These are phyloP conservation scores for Luperina nickerlii DNA, from an alignment of 2,888 invertebrate species.

Conservation along the genomic window DNA sequence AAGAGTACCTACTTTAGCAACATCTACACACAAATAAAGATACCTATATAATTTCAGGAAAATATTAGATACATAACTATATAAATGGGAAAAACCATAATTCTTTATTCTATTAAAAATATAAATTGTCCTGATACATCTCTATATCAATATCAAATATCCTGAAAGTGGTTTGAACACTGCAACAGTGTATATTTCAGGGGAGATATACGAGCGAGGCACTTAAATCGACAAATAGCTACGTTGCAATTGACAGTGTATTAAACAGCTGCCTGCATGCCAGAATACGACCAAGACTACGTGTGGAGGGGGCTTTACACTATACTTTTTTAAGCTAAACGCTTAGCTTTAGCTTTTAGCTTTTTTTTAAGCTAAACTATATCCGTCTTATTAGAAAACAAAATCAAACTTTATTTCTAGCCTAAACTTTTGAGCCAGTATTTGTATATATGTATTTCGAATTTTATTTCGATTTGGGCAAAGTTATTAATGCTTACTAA, in stretches of 20 bases:
- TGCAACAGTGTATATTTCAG: conserved; percentile 78
- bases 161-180: conserved; percentile 55
- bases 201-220: conserved; percentile 80
- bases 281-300: conserved; percentile 80
- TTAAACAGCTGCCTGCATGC: conserved; percentile 88
- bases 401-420: too few relatives aligned
- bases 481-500: too few relatives aligned
- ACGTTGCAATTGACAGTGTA: conserved; percentile 89
- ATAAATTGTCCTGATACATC: conserved; percentile 11
- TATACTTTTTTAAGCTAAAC: too few relatives aligned
- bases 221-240: conserved; percentile 89
- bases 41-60: too few relatives aligned
- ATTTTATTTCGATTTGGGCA: too few relatives aligned
- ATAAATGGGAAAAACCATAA: neutral
- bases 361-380: too few relatives aligned
- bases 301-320: conserved; percentile 67
- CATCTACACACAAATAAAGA: neutral
- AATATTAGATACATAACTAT: neutral
- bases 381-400: too few relatives aligned
- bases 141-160: conserved; percentile 46
- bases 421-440: too few relatives aligned
- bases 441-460: too few relatives aligned
- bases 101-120: neutral
- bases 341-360: too few relatives aligned
- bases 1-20: neutral